Conservation (phyloP, 2,797 vertebrate species). For the Peromyscus nudipes region DNA sequence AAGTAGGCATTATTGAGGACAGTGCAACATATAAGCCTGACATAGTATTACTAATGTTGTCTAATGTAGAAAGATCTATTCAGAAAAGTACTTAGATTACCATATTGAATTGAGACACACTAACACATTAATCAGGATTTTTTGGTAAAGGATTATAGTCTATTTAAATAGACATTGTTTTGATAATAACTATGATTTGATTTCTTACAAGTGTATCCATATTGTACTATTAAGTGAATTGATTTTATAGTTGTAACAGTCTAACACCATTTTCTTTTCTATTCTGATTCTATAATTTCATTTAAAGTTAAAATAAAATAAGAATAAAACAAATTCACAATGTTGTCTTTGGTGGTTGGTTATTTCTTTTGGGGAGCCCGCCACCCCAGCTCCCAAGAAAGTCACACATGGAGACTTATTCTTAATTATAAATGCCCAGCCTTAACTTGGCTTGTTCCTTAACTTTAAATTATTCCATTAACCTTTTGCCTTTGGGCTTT, state of each 20-base stretch:
- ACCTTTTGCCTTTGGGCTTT: too few relatives aligned
- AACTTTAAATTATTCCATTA: too few relatives aligned
- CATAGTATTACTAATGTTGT: neutral
- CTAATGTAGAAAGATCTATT: slow-evolving; percentile 24
- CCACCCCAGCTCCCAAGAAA: too few relatives aligned
- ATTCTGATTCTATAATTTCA: slow-evolving; percentile 29
- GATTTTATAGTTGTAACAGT: neutral
- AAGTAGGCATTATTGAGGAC: neutral
- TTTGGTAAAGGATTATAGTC: neutral
- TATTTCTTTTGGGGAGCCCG: too few relatives aligned
- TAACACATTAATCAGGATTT: neutral
- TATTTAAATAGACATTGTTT: slow-evolving; percentile 55
- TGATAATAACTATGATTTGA: slow-evolving; percentile 19
- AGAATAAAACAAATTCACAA: neutral
- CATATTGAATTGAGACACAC: slow-evolving; percentile 12
- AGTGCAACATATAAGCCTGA: neutral
- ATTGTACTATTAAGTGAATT: slow-evolving; percentile 14
- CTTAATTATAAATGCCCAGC: too few relatives aligned
- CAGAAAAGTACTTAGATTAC: neutral
- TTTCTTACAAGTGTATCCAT: neutral
- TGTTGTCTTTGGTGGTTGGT: neutral
- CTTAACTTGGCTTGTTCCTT: too few relatives aligned
- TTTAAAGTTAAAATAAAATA: slow-evolving; percentile 55
- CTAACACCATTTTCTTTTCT: slow-evolving; percentile 30
- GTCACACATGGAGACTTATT: too few relatives aligned